Evolutionary conservation across 1,140 invertebrate genomes (phyloP).

Genomic region (Tribolium madens): DNA sequence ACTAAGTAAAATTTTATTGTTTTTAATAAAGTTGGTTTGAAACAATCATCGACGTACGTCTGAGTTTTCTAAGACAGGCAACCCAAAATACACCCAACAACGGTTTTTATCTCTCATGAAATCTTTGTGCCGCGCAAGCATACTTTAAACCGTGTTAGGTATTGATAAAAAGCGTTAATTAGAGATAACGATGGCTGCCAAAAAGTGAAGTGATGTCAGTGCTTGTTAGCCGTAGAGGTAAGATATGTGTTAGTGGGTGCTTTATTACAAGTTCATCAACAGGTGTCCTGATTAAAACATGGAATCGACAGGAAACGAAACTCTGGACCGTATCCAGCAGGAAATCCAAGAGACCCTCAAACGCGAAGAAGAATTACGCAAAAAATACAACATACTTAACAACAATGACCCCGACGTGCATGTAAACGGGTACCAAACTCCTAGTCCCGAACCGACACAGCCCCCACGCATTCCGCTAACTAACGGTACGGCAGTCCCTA

Average conservation of each 20-base stretch:
- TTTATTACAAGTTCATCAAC: constrained; percentile 42
- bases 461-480: background rate
- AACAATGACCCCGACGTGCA: constrained; percentile 1
- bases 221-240: background rate
- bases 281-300: constrained; percentile 52
- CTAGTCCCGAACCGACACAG: background rate
- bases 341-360: constrained; percentile 63
- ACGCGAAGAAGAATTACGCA: constrained; percentile 61
- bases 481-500: constrained; percentile 20
- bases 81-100: constrained; percentile 15
- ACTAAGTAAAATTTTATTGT: background rate
- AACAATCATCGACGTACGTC: background rate
- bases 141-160: background rate
- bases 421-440: constrained; percentile 9
- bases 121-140: constrained; percentile 42
- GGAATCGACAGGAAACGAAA: constrained; percentile 56
- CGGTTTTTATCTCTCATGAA: constrained; percentile 17
- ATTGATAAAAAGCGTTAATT: constrained; percentile 29
- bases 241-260: constrained; percentile 8
- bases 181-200: constrained; percentile 9
- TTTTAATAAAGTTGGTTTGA: background rate
- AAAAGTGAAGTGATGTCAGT: constrained; percentile 31
- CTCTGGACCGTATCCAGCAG: constrained; percentile 62
- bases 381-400: constrained; percentile 40
- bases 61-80: background rate